Evolutionary conservation across 1,140 invertebrate species (phyloP), one percentile per base, ranked within the genome.

Genomic region (Camponotus pennsylvanicus): DNA sequence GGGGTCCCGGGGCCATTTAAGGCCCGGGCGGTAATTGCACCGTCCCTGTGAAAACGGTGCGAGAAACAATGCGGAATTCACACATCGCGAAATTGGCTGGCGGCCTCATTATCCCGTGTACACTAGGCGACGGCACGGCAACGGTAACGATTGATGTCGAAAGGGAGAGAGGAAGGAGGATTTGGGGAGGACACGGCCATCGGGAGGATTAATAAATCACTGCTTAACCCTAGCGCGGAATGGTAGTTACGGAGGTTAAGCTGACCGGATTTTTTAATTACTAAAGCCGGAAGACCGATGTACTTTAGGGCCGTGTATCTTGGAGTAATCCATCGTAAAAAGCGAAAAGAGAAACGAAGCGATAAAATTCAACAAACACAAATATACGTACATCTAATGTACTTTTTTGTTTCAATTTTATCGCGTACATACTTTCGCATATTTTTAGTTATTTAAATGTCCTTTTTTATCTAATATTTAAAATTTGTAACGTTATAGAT

Each of bases 1-100:
- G n/a, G 45, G 9, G 59, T 3, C 11, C 32, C 55, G 32, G 27
- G 66, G 57, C 69, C 79, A 75, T 83, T 83, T 83, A 83, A 83
- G 79, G 69, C 34, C 40, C 69, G 79, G 79, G 7, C 70, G 55
- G 79, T 83, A 83, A 83, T 83, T 83, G 79, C 79, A 70, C 69
- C 69, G 40, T 8, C 55, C 64, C 55, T 75, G 79, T 73, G 79
- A 83, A 83, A 83, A 82, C 79, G 27, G 79, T 75, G 79, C 55
- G 55, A 69, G 55, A 73, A 83, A 83, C 79, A 83, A 83, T 83
- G 79, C 79, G 69, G 79, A 75, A 40, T 75, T 83, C 79, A 75
- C 79, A 83, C 79, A 75, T 83, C 79, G 79, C 79, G 69, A 83
- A 75, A 83, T 83, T 75, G 79, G 69, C 55, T 83, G 61, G 69